Conservation (phyloP, 2,888 invertebrate genomes). For the Caenorhabditis japonica region DNA sequence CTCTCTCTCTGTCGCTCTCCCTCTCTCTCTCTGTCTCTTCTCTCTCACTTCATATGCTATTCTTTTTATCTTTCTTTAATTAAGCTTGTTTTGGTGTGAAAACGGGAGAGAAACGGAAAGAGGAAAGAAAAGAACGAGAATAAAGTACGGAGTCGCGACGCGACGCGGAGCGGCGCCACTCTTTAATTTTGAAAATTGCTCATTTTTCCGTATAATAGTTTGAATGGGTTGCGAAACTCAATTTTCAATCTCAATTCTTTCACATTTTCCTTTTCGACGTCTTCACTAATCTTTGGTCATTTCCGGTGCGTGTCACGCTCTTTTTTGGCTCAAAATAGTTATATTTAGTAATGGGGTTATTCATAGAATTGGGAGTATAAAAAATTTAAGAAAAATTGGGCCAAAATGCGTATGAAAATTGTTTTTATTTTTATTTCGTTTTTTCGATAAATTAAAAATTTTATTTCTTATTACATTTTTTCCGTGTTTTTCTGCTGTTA, state of each 20-base stretch:
- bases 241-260: neutral
- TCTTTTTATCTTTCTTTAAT: constrained; percentile 29
- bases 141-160: neutral
- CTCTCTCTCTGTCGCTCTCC: too few species aligned
- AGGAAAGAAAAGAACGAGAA: too few species aligned
- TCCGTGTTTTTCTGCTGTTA: too few species aligned
- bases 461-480: too few species aligned
- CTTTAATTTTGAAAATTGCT: too few species aligned
- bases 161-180: constrained; percentile 3
- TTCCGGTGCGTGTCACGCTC: constrained; percentile 14
- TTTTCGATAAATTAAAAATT: too few species aligned
- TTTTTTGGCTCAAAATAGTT: neutral
- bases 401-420: neutral
- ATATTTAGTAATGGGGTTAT: neutral
- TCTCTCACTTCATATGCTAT: constrained; percentile 24
- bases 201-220: neutral
- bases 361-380: neutral
- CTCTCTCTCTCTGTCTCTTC: constrained; percentile 6
- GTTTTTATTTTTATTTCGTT: neutral
- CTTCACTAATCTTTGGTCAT: constrained; percentile 26
- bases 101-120: constrained; percentile 6
- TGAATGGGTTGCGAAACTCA: constrained; percentile 10
- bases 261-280: neutral
- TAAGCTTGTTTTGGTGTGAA: constrained; percentile 30
- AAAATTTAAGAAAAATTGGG: constrained; percentile 1